Base-by-base conservation (phyloP, 2,797 vertebrate genomes). In the Pagetopsis macropterus region DNA sequence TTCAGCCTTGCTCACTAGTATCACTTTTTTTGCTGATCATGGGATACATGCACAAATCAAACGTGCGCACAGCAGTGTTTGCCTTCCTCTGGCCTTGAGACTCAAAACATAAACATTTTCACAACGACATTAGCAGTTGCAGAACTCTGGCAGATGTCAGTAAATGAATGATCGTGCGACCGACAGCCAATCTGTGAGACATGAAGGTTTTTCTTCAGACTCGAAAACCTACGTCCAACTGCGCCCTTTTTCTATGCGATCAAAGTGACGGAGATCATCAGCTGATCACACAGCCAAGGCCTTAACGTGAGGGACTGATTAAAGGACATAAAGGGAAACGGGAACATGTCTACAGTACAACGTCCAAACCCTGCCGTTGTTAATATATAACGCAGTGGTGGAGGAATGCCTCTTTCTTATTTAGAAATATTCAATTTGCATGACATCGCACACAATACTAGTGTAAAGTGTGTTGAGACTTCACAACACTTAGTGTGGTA, bases 1-100 rank as follows among this genome's bases (percentile, higher is more conserved):
- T 54, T 81, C 61, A 51, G 81, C 70, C 66, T 74, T 48, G 51
- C 57, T 27, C 54, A 46, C 51, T 63, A 27, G 27, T 27, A 27
- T 27, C 27, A 27, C 27, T 27, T 37, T 37, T 9, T 37, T 9
- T 37, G 33, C 33, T 37, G 33, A 37, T 9, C 33, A 37, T 37
- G 76, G 84, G 68, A 64, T 52, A 31, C 23, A 72, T 27, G 46
- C 19, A 76, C 76, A 80, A 78, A 62, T 41, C 5, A 14, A 70
- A 54, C 50, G 33, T 43, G 54, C 56, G 76, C 49, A 51, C 44
- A 56, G 54, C 57, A 61, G 63, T 40, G 21, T 79, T 78, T 51
- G 59, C 72, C 69, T 81, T 64, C 76, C 40, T 75, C 19, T 82
- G 75, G 81, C 75, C 78, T 84, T 62, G 27, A 74, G 60, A 76